Evolutionary conservation across 2,888 invertebrate genomes (phyloP).

Genomic region (Dendrolimus houi): DNA sequence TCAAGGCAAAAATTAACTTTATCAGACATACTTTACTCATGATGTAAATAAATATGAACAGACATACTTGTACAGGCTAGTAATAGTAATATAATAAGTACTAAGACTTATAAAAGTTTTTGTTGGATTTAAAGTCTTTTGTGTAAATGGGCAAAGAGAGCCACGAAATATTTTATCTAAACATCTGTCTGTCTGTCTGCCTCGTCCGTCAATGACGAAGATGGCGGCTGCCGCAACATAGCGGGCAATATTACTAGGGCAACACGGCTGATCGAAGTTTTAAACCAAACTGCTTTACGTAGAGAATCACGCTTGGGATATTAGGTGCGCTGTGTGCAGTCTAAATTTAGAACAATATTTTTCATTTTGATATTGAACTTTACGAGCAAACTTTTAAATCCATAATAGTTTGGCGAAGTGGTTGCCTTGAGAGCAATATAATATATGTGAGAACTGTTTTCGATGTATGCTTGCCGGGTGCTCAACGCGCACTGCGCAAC

Average conservation of each 20-base stretch:
- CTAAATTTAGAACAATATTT: slow-evolving; percentile 12
- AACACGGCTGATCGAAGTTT: slow-evolving; percentile 26
- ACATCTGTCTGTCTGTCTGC: too few species aligned
- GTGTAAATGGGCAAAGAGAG: too few species aligned
- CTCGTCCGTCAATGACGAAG: slow-evolving; percentile 22
- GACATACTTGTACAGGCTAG: too few species aligned
- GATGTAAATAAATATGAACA: too few species aligned
- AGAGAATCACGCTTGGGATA: too few species aligned
- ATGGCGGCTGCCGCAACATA: slow-evolving; percentile 68
- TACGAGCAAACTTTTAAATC: slow-evolving; percentile 3
- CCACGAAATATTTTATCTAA: too few species aligned
- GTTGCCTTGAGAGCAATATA: slow-evolving; percentile 19
- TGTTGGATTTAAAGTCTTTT: too few species aligned
- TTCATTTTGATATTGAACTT: slow-evolving; percentile 6
- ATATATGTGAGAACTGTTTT: slow-evolving; percentile 37
- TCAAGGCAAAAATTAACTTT: too few species aligned
- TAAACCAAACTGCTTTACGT: slow-evolving; percentile 11
- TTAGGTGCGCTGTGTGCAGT: slow-evolving; percentile 14
- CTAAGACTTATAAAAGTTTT: too few species aligned
- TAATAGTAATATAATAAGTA: too few species aligned
- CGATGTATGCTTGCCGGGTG: slow-evolving; percentile 54
- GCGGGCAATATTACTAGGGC: slow-evolving; percentile 57
- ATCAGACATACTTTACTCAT: too few species aligned
- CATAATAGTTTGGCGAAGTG: slow-evolving; percentile 10
- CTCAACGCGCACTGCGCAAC: slow-evolving; percentile 74